Percentiles rank a stretch among this genome's conserved stretches.
Conservation (phyloP, 2,888 invertebrate genomes). For the Heteromurus nitidus region DNA sequence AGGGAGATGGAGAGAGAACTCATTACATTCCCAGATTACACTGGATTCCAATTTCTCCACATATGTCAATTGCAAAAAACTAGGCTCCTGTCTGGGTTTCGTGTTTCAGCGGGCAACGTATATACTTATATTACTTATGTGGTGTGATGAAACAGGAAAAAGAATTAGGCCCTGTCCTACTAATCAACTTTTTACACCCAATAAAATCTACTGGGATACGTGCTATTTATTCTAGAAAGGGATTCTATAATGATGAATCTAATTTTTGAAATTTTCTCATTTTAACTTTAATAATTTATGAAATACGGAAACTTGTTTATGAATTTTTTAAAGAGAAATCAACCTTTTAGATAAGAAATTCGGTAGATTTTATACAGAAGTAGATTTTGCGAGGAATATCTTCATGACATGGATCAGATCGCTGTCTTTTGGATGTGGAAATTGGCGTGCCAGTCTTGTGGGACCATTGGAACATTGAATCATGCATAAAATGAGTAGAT, state of each 20-base stretch:
- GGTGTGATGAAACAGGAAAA: not conserved
- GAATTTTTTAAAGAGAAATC: too few relatives aligned
- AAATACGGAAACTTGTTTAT: not conserved
- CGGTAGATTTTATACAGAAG: not conserved
- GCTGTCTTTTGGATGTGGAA: not conserved
- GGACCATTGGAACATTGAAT: slow-evolving; percentile 7
- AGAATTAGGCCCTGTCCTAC: not conserved
- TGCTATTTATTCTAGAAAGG: too few relatives aligned
- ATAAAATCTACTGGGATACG: too few relatives aligned
- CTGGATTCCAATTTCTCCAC: not conserved
- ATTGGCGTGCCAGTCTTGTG: not conserved
- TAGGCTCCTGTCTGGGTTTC: not conserved
- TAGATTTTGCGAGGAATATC: not conserved
- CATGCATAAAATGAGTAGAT: slow-evolving; percentile 4
- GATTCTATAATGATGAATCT: not conserved
- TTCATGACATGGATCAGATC: not conserved
- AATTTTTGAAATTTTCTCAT: not conserved
- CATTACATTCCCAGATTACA: not conserved
- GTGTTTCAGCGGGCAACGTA: not conserved
- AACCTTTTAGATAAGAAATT: too few relatives aligned
- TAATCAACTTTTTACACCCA: not conserved
- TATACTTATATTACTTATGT: not conserved
- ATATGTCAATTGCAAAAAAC: not conserved
- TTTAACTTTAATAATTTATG: not conserved
- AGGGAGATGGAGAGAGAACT: not conserved